Percentiles rank a stretch among this genome's conserved stretches.
Conservation (phyloP, 2,113 vertebrate genomes). For the Montifringilla adamsi region DNA sequence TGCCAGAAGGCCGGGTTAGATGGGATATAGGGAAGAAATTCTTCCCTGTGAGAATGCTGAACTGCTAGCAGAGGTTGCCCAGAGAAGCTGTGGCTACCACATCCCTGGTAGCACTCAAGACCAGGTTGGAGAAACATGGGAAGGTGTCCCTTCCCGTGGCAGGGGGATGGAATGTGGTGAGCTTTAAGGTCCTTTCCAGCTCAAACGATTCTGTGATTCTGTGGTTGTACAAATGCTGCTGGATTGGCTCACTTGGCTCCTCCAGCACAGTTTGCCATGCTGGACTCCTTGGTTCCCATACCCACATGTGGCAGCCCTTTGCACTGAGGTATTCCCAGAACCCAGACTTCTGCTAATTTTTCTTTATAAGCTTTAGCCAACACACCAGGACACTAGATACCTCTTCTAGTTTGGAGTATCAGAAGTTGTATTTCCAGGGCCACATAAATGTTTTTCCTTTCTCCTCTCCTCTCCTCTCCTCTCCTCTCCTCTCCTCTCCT, state of each 20-base stretch:
- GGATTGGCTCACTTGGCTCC: fast-evolving
- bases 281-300: background rate
- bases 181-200: background rate
- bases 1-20: background rate
- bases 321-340: background rate
- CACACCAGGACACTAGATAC: background rate
- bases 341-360: background rate
- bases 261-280: background rate
- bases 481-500: background rate
- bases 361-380: background rate
- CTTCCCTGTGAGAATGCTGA: background rate
- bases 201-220: background rate
- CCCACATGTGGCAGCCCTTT: background rate
- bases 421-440: background rate
- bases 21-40: background rate
- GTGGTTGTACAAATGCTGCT: background rate
- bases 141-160: background rate
- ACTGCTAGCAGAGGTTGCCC: background rate
- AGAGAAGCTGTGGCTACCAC: background rate
- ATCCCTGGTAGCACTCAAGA: background rate
- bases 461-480: too few relatives aligned
- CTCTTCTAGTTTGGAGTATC: background rate
- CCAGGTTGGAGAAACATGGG: background rate
- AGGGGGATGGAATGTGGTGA: background rate
- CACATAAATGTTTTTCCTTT: background rate